A percentile compares a stretch with the other conserved stretches of the same genome.
Evolutionary conservation across 2,113 vertebrate species (phyloP).

Genomic region (Lamprotornis superbus): DNA sequence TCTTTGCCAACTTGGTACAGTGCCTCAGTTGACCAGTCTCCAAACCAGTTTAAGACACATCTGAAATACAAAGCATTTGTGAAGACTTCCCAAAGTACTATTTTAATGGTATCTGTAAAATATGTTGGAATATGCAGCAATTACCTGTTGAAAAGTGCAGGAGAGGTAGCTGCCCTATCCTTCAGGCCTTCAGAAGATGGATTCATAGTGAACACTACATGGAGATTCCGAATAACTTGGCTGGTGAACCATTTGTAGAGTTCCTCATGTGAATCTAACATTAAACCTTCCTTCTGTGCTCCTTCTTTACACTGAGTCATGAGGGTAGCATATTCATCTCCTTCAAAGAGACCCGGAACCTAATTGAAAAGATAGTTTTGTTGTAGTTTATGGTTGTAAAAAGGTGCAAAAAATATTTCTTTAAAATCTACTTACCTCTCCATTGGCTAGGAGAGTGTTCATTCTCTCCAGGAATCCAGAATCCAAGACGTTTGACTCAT

Average conservation of each 20-base stretch:
- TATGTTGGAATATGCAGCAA: neutral
- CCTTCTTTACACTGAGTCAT: conserved; percentile 99
- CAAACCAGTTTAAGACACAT: conserved; percentile 99
- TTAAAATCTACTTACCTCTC: conserved; percentile 80
- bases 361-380: conserved; percentile 31
- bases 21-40: conserved; percentile 98
- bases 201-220: conserved; percentile 99
- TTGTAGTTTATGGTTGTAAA: neutral
- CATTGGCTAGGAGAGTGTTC: conserved; percentile 97
- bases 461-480: conserved; percentile 98
- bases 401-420: neutral
- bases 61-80: conserved; percentile 56
- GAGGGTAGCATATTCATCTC: conserved; percentile 95
- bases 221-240: conserved; percentile 98
- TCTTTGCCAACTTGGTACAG: conserved; percentile 98
- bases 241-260: conserved; percentile 99
- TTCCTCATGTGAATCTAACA: conserved; percentile 98
- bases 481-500: conserved; percentile 96
- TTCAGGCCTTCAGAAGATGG: conserved; percentile 98
- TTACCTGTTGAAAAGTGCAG: conserved; percentile 97
- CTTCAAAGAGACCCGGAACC: conserved; percentile 98
- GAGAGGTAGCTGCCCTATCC: conserved; percentile 96
- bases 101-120: neutral
- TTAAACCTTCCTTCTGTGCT: conserved; percentile 96
- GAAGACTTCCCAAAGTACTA: neutral